Conservation (phyloP, 2,113 vertebrate genomes). For the Tenebrosternarchus preto region DNA sequence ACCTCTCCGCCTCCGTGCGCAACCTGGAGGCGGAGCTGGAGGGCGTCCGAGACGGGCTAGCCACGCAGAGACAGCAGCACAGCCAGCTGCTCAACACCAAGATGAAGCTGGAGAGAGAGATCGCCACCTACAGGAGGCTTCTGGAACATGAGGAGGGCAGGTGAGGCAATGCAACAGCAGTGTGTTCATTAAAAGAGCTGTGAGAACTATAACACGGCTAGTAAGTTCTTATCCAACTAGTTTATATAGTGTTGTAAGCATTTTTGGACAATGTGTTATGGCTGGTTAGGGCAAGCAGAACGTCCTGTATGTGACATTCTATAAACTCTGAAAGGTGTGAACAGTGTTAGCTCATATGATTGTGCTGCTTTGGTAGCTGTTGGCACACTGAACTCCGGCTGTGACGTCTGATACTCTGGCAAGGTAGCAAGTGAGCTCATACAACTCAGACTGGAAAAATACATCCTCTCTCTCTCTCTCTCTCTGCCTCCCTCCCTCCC, state of each 20-base stretch:
- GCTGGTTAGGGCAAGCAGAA: too few relatives aligned
- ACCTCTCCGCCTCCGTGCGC: slow-evolving; percentile 81
- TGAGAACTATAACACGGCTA: too few relatives aligned
- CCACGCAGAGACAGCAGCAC: slow-evolving; percentile 86
- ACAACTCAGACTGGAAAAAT: background rate
- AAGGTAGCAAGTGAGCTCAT: background rate
- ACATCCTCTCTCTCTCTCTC: too few relatives aligned
- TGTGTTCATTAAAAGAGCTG: background rate
- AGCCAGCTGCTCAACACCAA: slow-evolving; percentile 90
- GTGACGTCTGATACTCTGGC: background rate
- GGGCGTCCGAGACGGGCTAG: slow-evolving; percentile 82
- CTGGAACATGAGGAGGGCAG: slow-evolving; percentile 92
- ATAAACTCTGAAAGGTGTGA: too few relatives aligned
- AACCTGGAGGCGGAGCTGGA: slow-evolving; percentile 86
- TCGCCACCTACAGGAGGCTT: slow-evolving; percentile 87
- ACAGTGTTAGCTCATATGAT: too few relatives aligned
- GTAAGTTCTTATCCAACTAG: too few relatives aligned
- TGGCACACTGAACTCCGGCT: background rate
- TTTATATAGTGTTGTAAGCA: too few relatives aligned
- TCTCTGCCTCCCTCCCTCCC: background rate
- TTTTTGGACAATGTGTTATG: too few relatives aligned
- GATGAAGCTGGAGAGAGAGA: slow-evolving; percentile 93
- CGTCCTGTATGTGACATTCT: too few relatives aligned
- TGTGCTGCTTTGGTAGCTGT: background rate
- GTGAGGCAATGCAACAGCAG: slow-evolving; percentile 66